These are phyloP conservation scores for Psammodynastes pulverulentus DNA, from an alignment of 2,113 vertebrate species.

Conservation along the genomic window DNA sequence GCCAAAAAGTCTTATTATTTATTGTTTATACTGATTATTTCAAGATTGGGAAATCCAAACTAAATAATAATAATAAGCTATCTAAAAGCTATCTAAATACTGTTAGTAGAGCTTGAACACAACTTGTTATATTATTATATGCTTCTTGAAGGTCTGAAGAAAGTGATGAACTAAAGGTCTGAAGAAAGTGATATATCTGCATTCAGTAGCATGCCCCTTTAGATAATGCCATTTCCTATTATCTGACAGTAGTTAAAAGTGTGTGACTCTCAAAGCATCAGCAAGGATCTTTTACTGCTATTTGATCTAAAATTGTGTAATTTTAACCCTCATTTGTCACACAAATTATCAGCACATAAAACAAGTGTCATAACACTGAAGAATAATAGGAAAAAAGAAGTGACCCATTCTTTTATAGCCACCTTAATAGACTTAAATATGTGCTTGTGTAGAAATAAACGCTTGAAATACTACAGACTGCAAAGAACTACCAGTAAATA, in stretches of 20 bases:
- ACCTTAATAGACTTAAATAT: background rate
- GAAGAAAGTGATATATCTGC: background rate
- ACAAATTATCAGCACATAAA: background rate
- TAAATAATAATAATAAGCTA: background rate
- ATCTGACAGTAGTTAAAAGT: background rate
- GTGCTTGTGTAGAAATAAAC: background rate
- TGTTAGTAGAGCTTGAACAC: background rate
- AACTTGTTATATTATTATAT: background rate
- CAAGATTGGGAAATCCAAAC: background rate
- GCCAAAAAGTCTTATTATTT: background rate
- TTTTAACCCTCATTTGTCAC: background rate
- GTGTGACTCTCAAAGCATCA: background rate
- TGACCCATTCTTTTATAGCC: background rate
- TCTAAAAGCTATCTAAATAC: background rate
- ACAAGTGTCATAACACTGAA: background rate
- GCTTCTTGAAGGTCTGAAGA: background rate
- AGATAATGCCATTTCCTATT: background rate
- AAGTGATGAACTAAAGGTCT: background rate
- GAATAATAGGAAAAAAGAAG: background rate
- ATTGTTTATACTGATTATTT: too few species aligned
- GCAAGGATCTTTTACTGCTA: background rate
- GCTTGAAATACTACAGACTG: background rate
- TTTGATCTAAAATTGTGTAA: background rate
- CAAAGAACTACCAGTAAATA: background rate
- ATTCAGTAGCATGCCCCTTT: background rate